Percentiles rank a stretch among this genome's conserved stretches.
These are phyloP conservation scores for Margaritifera margaritifera DNA, from an alignment of 2,888 invertebrate species.

Conservation along the genomic window DNA sequence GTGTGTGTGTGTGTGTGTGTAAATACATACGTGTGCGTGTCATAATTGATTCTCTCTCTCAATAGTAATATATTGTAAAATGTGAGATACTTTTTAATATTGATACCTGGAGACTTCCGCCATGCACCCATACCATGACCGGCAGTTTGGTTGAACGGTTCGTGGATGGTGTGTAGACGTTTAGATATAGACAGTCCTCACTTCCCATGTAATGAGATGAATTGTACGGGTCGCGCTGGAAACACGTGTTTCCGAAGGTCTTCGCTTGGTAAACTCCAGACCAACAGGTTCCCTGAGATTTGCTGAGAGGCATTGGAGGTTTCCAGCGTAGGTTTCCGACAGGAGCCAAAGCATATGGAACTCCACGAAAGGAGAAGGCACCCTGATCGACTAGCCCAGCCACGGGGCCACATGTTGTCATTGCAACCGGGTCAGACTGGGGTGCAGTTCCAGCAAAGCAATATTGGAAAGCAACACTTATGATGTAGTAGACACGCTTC, in stretches of 20 bases:
- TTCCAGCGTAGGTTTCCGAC: conserved; percentile 40
- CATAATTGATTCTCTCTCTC: too few species aligned
- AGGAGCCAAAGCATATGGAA: conserved; percentile 55
- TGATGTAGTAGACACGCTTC: too few species aligned
- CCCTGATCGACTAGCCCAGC: conserved; percentile 31
- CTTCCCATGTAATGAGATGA: conserved; percentile 34
- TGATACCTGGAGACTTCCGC: conserved; percentile 51
- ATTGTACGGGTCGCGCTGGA: conserved; percentile 34
- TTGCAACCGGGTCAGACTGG: conserved; percentile 1
- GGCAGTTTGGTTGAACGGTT: conserved; percentile 43
- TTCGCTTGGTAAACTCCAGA: conserved; percentile 36
- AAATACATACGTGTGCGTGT: too few species aligned
- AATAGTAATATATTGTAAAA: too few species aligned
- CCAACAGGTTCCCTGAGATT: conserved; percentile 45
- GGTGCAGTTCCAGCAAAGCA: too few species aligned
- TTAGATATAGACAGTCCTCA: conserved; percentile 43
- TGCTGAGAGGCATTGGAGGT: conserved; percentile 29
- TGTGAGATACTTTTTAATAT: too few species aligned
- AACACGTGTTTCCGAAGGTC: conserved; percentile 41
- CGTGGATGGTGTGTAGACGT: conserved; percentile 63
- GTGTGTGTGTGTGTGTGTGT: too few species aligned
- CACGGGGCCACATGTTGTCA: conserved; percentile 50
- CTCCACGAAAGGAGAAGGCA: conserved; percentile 46
- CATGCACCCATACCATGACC: conserved; percentile 70
- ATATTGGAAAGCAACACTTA: too few species aligned